Percentiles rank a stretch among this genome's conserved stretches.
These are phyloP conservation scores for Ateles fusciceps DNA, from an alignment of 2,797 vertebrate genomes.

Conservation along the genomic window DNA sequence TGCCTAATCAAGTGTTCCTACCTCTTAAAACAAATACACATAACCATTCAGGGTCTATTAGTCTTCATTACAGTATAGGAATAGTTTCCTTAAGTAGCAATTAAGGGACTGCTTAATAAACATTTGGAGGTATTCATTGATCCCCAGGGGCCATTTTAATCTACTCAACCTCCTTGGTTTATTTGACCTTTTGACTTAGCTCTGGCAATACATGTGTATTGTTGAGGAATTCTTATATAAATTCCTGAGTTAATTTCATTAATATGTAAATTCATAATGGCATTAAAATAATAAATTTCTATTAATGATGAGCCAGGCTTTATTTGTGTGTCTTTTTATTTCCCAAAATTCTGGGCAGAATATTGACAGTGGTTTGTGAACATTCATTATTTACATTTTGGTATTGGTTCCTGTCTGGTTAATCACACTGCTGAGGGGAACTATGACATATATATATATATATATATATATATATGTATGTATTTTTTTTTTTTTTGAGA, in stretches of 20 bases:
- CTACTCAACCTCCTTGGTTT: neutral
- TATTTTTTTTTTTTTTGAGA: too few species aligned
- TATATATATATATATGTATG: too few species aligned
- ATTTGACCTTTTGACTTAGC: constrained; percentile 51
- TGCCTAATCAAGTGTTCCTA: neutral
- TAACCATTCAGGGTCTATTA: neutral
- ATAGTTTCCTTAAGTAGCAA: constrained; percentile 20
- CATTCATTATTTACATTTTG: neutral
- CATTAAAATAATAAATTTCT: neutral
- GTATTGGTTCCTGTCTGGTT: neutral
- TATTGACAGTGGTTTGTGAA: neutral
- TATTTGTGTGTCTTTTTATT: neutral
- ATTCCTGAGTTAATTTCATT: neutral
- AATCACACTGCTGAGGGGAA: neutral
- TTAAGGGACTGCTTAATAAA: constrained; percentile 48
- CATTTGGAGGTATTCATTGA: neutral
- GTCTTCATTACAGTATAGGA: neutral
- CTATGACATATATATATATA: neutral
- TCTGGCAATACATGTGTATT: neutral
- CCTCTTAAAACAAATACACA: neutral
- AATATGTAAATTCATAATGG: neutral
- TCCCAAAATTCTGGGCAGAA: neutral
- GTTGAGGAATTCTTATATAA: neutral
- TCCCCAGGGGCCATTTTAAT: constrained; percentile 34
- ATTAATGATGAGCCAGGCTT: neutral